These are phyloP conservation scores for Stomorhina lunata DNA, from an alignment of 2,888 invertebrate genomes.

Conservation along the genomic window DNA sequence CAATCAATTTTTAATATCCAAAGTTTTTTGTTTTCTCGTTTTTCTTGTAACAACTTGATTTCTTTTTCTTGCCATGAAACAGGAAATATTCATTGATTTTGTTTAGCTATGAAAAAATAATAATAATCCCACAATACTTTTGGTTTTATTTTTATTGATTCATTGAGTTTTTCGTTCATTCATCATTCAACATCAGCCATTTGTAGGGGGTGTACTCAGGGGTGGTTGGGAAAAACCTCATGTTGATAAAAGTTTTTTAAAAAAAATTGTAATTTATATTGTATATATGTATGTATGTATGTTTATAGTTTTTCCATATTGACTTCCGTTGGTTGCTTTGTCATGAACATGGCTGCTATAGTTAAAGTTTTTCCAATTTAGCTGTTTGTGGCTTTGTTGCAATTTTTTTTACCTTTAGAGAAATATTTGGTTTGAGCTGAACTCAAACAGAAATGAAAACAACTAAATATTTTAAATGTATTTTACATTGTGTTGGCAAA, in stretches of 20 bases:
- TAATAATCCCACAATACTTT: neutral
- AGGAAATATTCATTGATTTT: slow-evolving; percentile 15
- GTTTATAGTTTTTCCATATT: neutral
- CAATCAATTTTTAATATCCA: neutral
- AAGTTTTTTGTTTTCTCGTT: neutral
- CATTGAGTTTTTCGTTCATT: neutral
- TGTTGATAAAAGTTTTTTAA: neutral
- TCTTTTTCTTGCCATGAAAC: neutral
- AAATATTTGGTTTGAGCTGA: neutral
- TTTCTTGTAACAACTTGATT: neutral
- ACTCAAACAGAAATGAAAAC: neutral
- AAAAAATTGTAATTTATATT: slow-evolving; percentile 15
- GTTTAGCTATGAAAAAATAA: neutral
- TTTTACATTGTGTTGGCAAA: slow-evolving; percentile 26
- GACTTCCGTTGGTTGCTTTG: slow-evolving; percentile 13
- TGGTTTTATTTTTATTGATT: slow-evolving; percentile 4
- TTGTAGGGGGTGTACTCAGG: neutral
- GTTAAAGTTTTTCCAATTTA: neutral
- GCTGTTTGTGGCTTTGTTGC: slow-evolving; percentile 12
- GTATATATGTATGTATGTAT: too few relatives aligned
- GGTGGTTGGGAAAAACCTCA: neutral
- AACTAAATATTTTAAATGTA: neutral
- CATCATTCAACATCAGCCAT: neutral
- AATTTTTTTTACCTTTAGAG: too few relatives aligned
- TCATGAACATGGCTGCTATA: neutral